Evolutionary conservation across 2,888 invertebrate species (phyloP).

Genomic region (Leucoptera coffeella): DNA sequence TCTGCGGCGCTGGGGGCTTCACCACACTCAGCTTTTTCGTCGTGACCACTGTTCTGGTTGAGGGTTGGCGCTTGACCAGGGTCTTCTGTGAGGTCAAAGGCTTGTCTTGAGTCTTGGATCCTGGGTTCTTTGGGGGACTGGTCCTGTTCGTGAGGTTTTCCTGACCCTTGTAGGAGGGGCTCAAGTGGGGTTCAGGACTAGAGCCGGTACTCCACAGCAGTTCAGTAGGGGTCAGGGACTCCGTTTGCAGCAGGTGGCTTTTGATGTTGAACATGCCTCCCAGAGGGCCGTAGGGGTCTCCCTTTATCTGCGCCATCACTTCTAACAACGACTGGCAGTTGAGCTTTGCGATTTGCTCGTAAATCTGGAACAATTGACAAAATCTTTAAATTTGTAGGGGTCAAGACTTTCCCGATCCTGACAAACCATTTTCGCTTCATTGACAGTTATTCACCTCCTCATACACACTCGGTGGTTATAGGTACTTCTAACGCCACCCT

Average conservation of each 20-base stretch:
- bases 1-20: too few relatives aligned
- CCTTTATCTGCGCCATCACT: slow-evolving; percentile 39
- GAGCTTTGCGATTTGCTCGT: slow-evolving; percentile 42
- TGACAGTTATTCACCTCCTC: too few relatives aligned
- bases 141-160: too few relatives aligned
- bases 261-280: slow-evolving; percentile 61
- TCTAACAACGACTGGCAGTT: slow-evolving; percentile 28
- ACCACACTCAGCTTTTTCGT: too few relatives aligned
- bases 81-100: slow-evolving; percentile 7
- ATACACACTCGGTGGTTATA: too few relatives aligned
- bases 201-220: slow-evolving; percentile 25
- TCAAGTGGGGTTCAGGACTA: slow-evolving; percentile 16
- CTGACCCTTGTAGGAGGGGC: slow-evolving; percentile 28
- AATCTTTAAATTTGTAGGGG: too few relatives aligned
- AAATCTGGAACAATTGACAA: slow-evolving; percentile 17
- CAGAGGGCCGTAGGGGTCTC: slow-evolving; percentile 49
- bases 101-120: slow-evolving; percentile 7
- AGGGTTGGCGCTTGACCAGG: background rate
- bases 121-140: slow-evolving; percentile 9
- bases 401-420: too few relatives aligned
- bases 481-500: too few relatives aligned
- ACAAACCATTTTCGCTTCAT: too few relatives aligned
- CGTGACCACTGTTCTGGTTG: too few relatives aligned
- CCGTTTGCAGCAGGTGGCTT: slow-evolving; percentile 23
- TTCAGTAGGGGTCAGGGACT: slow-evolving; percentile 16